A percentile compares a stretch with the other conserved stretches of the same genome.
phyloP scores from a whole-genome alignment of 2,113 vertebrate species.

The Hemiscyllium ocellatum region DNA sequence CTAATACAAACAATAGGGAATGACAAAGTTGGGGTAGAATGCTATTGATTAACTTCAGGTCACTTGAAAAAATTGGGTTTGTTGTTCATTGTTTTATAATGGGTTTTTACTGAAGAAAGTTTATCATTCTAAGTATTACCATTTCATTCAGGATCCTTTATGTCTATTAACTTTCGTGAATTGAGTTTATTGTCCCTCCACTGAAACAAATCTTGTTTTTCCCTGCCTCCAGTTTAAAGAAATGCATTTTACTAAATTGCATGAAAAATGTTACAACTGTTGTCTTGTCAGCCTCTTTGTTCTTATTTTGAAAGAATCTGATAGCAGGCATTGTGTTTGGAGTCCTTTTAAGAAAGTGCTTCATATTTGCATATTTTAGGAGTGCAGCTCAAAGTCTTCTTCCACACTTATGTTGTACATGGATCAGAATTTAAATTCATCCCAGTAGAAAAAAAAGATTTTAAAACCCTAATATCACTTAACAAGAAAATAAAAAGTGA shows the following conservation, averaged over 20 bases:
- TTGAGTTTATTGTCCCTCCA: neutral
- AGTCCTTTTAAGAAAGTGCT: neutral
- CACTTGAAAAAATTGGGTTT: neutral
- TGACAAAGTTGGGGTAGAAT: too few species aligned
- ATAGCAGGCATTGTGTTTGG: neutral
- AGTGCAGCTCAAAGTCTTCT: neutral
- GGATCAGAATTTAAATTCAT: neutral
- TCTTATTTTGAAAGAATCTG: neutral
- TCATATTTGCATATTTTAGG: neutral
- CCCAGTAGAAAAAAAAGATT: neutral
- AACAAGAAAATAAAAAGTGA: neutral
- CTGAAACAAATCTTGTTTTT: neutral
- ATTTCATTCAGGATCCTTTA: neutral
- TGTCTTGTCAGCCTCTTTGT: neutral
- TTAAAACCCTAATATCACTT: neutral
- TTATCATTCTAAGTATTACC: neutral
- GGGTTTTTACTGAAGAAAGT: neutral
- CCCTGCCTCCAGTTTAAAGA: neutral
- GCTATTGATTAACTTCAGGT: neutral
- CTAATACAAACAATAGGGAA: neutral
- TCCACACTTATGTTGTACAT: neutral
- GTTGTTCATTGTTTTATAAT: neutral
- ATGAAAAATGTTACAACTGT: too few species aligned
- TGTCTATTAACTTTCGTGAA: neutral
- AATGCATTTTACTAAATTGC: neutral